phyloP scores from a whole-genome alignment of 2,797 vertebrate species.

The Selene dorsalis region DNA sequence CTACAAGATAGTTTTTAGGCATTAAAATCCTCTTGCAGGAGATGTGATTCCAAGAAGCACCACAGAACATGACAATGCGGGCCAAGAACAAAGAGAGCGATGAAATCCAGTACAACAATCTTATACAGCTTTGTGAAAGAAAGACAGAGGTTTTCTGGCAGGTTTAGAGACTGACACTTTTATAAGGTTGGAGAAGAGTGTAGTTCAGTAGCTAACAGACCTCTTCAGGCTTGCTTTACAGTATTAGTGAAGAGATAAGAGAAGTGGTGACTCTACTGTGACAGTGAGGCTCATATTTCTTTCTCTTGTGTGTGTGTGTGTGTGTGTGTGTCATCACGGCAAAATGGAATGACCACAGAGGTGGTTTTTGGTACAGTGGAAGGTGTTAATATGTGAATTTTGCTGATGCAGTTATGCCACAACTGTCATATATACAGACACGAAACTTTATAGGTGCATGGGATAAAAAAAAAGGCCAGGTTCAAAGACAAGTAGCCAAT shows the following conservation, averaged over 20 bases:
- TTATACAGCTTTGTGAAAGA: background rate
- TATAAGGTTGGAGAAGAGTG: background rate
- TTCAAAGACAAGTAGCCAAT: too few species aligned
- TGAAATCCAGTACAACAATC: background rate
- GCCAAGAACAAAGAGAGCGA: background rate
- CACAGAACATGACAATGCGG: background rate
- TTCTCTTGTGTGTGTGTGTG: too few species aligned
- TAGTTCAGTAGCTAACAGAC: background rate
- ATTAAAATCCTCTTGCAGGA: background rate
- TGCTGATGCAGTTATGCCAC: too few species aligned
- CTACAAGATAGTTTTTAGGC: background rate
- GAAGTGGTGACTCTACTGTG: background rate
- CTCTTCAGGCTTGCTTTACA: background rate
- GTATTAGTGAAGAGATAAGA: background rate
- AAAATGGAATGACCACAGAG: too few species aligned
- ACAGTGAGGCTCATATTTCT: too few species aligned
- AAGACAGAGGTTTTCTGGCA: background rate
- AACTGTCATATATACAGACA: too few species aligned
- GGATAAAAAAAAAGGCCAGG: too few species aligned
- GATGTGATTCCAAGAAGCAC: background rate
- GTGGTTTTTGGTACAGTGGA: too few species aligned
- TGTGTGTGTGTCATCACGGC: too few species aligned
- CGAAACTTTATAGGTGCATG: too few species aligned
- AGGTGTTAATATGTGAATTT: too few species aligned
- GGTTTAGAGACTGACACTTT: background rate